Percentiles rank a stretch among this genome's conserved stretches.
Conservation (phyloP, 2,797 vertebrate species). For the Carapus acus region DNA sequence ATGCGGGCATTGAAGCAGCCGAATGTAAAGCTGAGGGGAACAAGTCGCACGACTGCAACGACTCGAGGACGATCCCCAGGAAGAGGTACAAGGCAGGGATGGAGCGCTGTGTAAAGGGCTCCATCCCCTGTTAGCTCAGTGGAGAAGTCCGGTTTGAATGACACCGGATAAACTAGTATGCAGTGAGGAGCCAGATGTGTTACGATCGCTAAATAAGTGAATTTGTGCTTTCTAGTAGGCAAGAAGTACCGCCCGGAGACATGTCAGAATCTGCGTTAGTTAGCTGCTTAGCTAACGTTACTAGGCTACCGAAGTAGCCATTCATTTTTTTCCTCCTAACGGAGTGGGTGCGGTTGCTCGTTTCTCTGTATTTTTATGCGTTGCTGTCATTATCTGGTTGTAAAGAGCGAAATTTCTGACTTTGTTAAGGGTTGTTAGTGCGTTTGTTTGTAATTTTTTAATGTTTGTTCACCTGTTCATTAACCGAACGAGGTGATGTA, state of each 20-base stretch:
- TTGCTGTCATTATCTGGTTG: too few species aligned
- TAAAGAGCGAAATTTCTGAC: too few species aligned
- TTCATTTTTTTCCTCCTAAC: conserved; percentile 53
- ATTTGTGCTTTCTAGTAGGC: neutral
- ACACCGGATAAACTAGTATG: neutral
- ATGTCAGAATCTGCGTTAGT: conserved; percentile 29
- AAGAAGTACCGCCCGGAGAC: neutral
- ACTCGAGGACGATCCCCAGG: conserved; percentile 64
- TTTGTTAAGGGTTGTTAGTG: too few species aligned
- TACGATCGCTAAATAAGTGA: neutral
- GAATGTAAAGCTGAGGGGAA: conserved; percentile 66
- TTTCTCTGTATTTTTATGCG: too few species aligned
- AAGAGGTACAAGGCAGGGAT: conserved; percentile 69
- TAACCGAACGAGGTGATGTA: too few species aligned
- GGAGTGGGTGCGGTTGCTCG: conserved; percentile 67
- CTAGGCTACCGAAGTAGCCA: conserved; percentile 37
- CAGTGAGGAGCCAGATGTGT: neutral
- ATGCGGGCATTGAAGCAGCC: conserved; percentile 45
- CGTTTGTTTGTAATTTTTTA: too few species aligned
- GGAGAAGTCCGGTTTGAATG: conserved; percentile 13
- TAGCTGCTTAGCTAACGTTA: conserved; percentile 46
- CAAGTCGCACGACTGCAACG: conserved; percentile 35
- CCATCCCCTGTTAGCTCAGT: conserved; percentile 27
- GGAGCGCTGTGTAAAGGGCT: conserved; percentile 35
- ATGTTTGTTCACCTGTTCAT: too few species aligned